Evolutionary conservation across 1,140 invertebrate species (phyloP).

Genomic region (Psilanteris sp.): DNA sequence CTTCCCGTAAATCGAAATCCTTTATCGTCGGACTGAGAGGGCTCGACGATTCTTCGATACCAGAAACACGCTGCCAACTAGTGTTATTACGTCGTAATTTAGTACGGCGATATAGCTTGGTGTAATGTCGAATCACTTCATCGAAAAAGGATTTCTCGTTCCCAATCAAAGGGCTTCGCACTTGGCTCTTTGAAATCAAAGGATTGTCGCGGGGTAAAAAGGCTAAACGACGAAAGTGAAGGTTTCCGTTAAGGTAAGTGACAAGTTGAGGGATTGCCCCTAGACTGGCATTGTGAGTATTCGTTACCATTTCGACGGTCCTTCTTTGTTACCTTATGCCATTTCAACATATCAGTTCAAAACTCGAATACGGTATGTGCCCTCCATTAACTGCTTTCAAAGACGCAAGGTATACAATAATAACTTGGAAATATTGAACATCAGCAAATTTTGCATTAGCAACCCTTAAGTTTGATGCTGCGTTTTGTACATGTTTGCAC

Average conservation of each 20-base stretch:
- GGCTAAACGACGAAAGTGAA: constrained; percentile 64
- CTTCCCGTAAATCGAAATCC: constrained; percentile 16
- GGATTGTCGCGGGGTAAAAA: constrained; percentile 53
- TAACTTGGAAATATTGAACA: constrained; percentile 25
- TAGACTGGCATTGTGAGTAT: constrained; percentile 58
- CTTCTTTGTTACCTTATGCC: constrained; percentile 57
- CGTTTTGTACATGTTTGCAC: neutral
- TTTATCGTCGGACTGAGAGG: constrained; percentile 10
- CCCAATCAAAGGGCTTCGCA: constrained; percentile 39
- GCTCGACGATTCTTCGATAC: constrained; percentile 21
- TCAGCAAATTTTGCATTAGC: constrained; percentile 32
- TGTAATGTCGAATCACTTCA: constrained; percentile 19
- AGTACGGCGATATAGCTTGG: constrained; percentile 19
- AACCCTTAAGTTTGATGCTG: neutral
- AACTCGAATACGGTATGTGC: constrained; percentile 41
- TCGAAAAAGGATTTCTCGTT: constrained; percentile 37
- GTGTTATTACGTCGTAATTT: constrained; percentile 52
- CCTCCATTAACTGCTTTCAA: constrained; percentile 53
- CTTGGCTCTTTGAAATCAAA: constrained; percentile 53
- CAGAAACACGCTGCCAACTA: constrained; percentile 27
- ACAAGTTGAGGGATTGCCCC: constrained; percentile 78
- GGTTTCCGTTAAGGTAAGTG: constrained; percentile 71
- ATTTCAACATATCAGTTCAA: constrained; percentile 57
- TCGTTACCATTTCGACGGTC: constrained; percentile 61
- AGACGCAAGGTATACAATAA: constrained; percentile 30